Conservation (phyloP, 2,113 vertebrate species). For the Phylloscopus trochilus region DNA sequence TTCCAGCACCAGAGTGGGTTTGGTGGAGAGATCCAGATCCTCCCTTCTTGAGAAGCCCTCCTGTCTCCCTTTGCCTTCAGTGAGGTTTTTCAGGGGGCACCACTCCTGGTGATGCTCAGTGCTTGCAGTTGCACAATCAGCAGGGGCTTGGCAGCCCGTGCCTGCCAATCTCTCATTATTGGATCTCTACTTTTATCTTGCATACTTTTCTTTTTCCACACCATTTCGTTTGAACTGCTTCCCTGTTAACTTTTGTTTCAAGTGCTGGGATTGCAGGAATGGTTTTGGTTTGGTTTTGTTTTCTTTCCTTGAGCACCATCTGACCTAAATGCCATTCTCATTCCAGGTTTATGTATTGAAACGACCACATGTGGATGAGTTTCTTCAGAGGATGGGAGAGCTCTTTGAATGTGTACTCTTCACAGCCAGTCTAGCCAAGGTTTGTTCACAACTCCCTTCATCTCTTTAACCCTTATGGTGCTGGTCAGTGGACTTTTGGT, state of each 20-base stretch:
- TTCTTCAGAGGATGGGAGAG: slow-evolving; percentile 97
- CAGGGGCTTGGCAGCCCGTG: background rate
- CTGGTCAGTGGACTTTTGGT: background rate
- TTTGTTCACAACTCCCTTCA: slow-evolving; percentile 47
- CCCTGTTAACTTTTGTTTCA: background rate
- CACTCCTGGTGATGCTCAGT: background rate
- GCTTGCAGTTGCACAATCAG: background rate
- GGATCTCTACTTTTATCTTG: background rate
- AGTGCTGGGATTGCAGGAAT: background rate
- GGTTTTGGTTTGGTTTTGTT: background rate
- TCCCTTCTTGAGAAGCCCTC: background rate
- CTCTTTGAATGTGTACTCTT: slow-evolving; percentile 97
- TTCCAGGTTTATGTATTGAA: slow-evolving; percentile 94
- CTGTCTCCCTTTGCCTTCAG: background rate
- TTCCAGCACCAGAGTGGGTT: background rate
- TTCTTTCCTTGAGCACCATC: background rate
- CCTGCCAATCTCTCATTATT: background rate
- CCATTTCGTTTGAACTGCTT: background rate
- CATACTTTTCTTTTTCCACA: background rate
- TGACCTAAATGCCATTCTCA: background rate
- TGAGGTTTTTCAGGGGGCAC: background rate
- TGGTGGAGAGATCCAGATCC: background rate
- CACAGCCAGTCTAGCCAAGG: slow-evolving; percentile 97
- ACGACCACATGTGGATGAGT: slow-evolving; percentile 94
- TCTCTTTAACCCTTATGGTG: background rate